phyloP scores from a whole-genome alignment of 2,113 vertebrate species.

The Nanorana parkeri region DNA sequence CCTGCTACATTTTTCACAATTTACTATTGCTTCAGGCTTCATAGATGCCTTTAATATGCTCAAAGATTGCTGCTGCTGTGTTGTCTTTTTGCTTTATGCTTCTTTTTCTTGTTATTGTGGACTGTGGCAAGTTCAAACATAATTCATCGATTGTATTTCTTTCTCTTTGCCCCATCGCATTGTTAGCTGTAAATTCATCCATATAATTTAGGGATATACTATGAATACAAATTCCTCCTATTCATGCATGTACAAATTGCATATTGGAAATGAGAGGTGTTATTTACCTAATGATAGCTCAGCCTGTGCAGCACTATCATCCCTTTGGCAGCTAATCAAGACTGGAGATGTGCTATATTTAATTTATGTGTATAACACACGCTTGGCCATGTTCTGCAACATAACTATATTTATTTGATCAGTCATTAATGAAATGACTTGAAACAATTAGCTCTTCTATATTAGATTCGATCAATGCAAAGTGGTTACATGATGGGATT shows the following conservation, averaged over 20 bases:
- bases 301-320: constrained; percentile 4
- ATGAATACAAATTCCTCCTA: constrained; percentile 7
- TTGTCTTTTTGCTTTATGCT: neutral
- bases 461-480: neutral
- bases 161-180: constrained; percentile 8
- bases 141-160: constrained; percentile 24
- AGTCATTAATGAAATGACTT: neutral
- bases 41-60: neutral
- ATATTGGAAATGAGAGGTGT: constrained; percentile 33
- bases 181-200: constrained; percentile 16
- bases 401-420: neutral
- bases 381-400: neutral
- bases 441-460: constrained; percentile 5
- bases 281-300: constrained; percentile 43
- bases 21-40: neutral
- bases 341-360: neutral
- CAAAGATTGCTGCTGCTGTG: neutral
- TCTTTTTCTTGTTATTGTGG: constrained; percentile 13
- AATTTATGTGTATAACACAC: constrained; percentile 5
- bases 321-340: neutral
- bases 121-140: constrained; percentile 18
- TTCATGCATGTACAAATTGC: constrained; percentile 19
- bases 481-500: neutral
- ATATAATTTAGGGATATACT: constrained; percentile 3
- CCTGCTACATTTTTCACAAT: neutral